Conservation (phyloP, 2,113 vertebrate species). For the Motacilla alba region DNA sequence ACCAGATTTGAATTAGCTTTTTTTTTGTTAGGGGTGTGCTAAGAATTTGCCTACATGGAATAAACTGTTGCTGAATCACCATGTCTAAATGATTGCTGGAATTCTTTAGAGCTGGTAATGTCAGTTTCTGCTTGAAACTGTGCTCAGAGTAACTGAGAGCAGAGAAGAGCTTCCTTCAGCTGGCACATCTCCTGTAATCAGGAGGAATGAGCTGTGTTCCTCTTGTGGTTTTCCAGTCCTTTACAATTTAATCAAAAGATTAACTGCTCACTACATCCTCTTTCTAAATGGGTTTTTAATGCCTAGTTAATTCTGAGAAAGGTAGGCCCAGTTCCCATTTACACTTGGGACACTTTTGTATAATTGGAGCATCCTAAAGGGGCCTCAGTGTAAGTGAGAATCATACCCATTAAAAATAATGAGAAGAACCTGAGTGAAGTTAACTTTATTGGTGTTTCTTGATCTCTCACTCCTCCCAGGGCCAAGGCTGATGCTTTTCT, state of each 20-base stretch:
- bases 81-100: not conserved
- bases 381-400: not conserved
- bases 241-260: conserved; percentile 39
- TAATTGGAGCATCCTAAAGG: conserved; percentile 10
- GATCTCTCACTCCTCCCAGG: not conserved
- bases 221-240: conserved; percentile 20
- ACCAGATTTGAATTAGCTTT: not conserved
- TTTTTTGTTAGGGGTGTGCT: not conserved
- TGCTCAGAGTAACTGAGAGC: not conserved
- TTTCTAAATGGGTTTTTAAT: conserved; percentile 47
- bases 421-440: not conserved
- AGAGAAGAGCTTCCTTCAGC: not conserved
- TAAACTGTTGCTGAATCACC: not conserved
- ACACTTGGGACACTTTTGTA: not conserved
- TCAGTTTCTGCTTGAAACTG: not conserved
- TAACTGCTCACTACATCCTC: not conserved
- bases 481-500: not conserved
- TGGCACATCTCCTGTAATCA: not conserved
- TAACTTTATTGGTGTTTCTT: not conserved
- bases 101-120: not conserved
- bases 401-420: conserved; percentile 30
- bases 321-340: not conserved
- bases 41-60: not conserved
- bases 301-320: conserved; percentile 46
- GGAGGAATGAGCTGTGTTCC: not conserved